Conservation (phyloP, 2,888 invertebrate species). For the Polyommatus icarus region DNA sequence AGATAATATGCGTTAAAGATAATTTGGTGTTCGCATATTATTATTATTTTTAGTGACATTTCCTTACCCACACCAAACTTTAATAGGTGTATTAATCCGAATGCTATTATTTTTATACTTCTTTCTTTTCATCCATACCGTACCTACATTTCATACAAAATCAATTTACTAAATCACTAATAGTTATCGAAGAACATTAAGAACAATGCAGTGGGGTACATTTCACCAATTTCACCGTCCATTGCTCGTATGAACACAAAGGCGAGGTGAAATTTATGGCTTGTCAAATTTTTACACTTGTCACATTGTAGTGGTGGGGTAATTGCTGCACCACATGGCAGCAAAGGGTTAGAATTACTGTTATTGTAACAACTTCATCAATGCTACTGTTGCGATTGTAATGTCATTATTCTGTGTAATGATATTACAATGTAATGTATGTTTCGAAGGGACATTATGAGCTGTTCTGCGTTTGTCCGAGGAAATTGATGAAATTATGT, state of each 20-base stretch:
- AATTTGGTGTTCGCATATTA: too few relatives aligned
- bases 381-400: conserved; percentile 30
- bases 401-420: neutral
- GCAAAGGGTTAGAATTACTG: conserved; percentile 61
- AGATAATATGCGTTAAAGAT: too few relatives aligned
- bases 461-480: neutral
- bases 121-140: neutral
- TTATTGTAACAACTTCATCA: conserved; percentile 36
- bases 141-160: neutral
- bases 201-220: conserved; percentile 1
- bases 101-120: neutral
- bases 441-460: neutral
- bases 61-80: neutral
- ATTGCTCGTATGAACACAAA: conserved; percentile 63
- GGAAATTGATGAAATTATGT: neutral
- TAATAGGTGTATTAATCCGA: neutral
- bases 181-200: conserved; percentile 15
- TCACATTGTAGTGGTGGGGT: conserved; percentile 64
- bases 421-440: neutral
- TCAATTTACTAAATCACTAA: conserved; percentile 6
- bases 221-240: conserved; percentile 36
- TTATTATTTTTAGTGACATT: too few relatives aligned
- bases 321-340: conserved; percentile 75
- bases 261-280: conserved; percentile 72
- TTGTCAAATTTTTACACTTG: conserved; percentile 74